phyloP scores from a whole-genome alignment of 2,888 invertebrate species.

The Caenorhabditis panamensis region DNA sequence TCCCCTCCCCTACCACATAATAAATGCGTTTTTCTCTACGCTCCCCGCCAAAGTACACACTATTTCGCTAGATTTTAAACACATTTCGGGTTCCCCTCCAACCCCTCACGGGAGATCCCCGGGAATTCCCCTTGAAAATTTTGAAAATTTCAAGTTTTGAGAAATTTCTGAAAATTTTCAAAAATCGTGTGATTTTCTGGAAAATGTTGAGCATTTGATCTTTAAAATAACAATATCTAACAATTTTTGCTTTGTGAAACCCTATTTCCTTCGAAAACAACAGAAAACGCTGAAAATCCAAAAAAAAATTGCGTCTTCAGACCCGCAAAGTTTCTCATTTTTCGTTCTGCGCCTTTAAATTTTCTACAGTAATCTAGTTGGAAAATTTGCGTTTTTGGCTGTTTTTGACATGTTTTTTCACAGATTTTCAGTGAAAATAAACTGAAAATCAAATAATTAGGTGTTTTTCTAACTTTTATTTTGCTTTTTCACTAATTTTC shows the following conservation, averaged over 20 bases:
- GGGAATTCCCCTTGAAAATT: background rate
- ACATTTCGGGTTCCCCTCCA: background rate
- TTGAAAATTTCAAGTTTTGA: background rate
- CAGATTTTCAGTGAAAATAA: no score
- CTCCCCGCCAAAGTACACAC: background rate
- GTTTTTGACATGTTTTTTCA: background rate
- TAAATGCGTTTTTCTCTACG: constrained; percentile 27
- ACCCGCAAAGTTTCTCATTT: background rate
- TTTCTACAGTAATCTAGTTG: background rate
- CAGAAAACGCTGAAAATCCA: no score
- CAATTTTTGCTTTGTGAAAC: no score
- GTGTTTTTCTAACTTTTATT: no score
- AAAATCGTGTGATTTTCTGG: no score
- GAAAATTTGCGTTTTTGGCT: background rate
- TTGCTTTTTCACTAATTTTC: no score
- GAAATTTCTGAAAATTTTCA: no score
- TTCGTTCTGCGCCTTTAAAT: background rate
- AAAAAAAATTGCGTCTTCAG: background rate
- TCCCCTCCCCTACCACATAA: constrained; percentile 27
- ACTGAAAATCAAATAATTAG: no score
- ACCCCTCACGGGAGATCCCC: background rate
- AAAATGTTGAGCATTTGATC: no score
- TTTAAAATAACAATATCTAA: no score
- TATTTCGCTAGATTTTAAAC: constrained; percentile 7
- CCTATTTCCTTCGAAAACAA: no score